These are phyloP conservation scores for Tenthredo mesomela DNA, from an alignment of 2,888 invertebrate genomes.

Conservation along the genomic window DNA sequence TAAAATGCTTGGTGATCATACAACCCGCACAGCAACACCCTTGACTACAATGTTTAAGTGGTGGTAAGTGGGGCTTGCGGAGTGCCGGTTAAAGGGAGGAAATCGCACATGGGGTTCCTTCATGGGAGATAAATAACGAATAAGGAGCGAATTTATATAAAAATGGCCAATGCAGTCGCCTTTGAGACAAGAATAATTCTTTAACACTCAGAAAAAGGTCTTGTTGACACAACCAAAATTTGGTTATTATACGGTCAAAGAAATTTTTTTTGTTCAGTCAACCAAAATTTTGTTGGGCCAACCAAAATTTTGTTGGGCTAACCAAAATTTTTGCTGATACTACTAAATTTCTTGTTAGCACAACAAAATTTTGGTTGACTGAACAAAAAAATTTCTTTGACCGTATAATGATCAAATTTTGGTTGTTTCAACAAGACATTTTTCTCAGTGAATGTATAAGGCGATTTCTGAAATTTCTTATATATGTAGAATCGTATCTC, in stretches of 20 bases:
- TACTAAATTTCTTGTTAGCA: no score
- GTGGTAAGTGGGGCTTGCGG: not conserved
- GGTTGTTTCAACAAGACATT: no score
- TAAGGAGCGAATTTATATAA: not conserved
- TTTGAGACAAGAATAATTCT: not conserved
- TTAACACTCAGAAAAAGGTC: no score
- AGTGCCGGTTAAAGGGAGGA: not conserved
- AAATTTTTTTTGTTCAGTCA: no score
- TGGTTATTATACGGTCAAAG: no score
- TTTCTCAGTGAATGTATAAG: not conserved
- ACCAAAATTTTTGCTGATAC: no score
- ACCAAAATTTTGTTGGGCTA: no score
- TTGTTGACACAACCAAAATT: no score
- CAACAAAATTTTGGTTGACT: no score
- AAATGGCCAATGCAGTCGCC: not conserved
- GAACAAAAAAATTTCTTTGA: no score
- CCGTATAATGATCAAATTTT: no score
- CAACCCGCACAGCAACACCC: not conserved
- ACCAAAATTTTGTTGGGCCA: no score
- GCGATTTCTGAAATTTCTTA: not conserved
- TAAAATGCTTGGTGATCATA: slow-evolving; percentile 6
- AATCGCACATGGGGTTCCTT: slow-evolving; percentile 33
- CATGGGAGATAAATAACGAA: not conserved
- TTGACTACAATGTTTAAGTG: slow-evolving; percentile 43
- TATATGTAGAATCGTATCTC: not conserved